Conservation (phyloP, 2,888 invertebrate genomes). For the Polyommatus icarus region DNA sequence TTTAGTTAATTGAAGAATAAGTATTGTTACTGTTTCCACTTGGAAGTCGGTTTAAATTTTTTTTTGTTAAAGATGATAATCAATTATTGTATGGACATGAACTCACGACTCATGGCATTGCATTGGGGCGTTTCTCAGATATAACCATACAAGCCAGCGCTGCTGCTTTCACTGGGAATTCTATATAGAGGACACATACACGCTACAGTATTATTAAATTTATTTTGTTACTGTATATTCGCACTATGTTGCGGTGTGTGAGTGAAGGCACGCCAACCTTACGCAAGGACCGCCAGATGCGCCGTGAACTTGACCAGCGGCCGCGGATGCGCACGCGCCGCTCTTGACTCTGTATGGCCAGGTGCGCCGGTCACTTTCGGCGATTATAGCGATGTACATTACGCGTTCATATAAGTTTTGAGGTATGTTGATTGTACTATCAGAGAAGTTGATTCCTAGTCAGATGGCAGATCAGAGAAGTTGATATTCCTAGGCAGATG, state of each 20-base stretch:
- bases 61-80: too few species aligned
- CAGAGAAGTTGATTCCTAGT: too few species aligned
- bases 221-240: not conserved
- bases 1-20: too few species aligned
- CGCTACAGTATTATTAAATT: not conserved
- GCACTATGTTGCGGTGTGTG: not conserved
- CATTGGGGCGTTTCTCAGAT: too few species aligned
- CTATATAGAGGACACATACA: not conserved
- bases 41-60: too few species aligned
- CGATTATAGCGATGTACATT: not conserved
- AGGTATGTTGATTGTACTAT: not conserved
- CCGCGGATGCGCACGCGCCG: constrained; percentile 59
- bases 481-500: too few species aligned
- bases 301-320: constrained; percentile 75
- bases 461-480: too few species aligned
- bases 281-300: constrained; percentile 41
- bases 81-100: too few species aligned
- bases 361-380: constrained; percentile 36
- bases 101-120: too few species aligned
- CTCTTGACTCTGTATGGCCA: constrained; percentile 36
- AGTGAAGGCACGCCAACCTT: constrained; percentile 33
- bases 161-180: too few species aligned
- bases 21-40: too few species aligned
- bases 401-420: not conserved
- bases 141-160: too few species aligned